phyloP scores from a whole-genome alignment of 2,888 invertebrate genomes.

The Drosophila macrospina region DNA sequence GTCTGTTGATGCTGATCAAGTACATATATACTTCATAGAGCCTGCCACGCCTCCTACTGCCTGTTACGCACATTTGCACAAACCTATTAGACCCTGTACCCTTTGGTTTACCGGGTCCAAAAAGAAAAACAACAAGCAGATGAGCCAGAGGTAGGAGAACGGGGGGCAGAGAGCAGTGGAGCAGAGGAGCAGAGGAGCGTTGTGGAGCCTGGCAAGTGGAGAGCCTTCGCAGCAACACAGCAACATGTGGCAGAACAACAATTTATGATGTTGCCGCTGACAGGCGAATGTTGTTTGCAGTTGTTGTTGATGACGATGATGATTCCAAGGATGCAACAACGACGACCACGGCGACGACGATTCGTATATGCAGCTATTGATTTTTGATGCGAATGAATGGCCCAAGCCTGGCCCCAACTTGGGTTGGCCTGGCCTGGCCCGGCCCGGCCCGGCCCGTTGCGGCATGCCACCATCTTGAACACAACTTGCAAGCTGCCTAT shows the following conservation, averaged over 20 bases:
- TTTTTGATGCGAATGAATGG: slow-evolving; percentile 61
- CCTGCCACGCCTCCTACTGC: too few species aligned
- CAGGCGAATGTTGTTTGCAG: slow-evolving; percentile 83
- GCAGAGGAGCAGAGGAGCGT: slow-evolving; percentile 36
- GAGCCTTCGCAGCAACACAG: slow-evolving; percentile 39
- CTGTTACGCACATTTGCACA: too few species aligned
- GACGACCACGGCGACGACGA: slow-evolving; percentile 12
- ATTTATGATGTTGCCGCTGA: slow-evolving; percentile 84
- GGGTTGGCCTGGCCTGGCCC: slow-evolving; percentile 11
- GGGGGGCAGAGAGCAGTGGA: slow-evolving; percentile 20
- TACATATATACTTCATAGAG: too few species aligned
- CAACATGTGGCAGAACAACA: slow-evolving; percentile 83
- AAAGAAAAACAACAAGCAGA: slow-evolving; percentile 19
- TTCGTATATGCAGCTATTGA: slow-evolving; percentile 48
- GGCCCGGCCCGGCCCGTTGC: slow-evolving; percentile 5
- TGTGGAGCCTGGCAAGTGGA: slow-evolving; percentile 21
- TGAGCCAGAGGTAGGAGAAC: background rate
- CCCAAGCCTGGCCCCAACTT: slow-evolving; percentile 10
- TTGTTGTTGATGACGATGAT: slow-evolving; percentile 81
- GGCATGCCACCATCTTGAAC: slow-evolving; percentile 38
- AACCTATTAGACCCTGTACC: too few species aligned
- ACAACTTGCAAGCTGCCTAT: slow-evolving; percentile 9
- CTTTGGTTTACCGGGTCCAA: too few species aligned
- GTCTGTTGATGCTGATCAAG: too few species aligned
- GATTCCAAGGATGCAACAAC: slow-evolving; percentile 69